Evolutionary conservation across 2,888 invertebrate genomes (phyloP), one percentile per base, ranked within the genome.

Genomic region (Adelphocoris suturalis): DNA sequence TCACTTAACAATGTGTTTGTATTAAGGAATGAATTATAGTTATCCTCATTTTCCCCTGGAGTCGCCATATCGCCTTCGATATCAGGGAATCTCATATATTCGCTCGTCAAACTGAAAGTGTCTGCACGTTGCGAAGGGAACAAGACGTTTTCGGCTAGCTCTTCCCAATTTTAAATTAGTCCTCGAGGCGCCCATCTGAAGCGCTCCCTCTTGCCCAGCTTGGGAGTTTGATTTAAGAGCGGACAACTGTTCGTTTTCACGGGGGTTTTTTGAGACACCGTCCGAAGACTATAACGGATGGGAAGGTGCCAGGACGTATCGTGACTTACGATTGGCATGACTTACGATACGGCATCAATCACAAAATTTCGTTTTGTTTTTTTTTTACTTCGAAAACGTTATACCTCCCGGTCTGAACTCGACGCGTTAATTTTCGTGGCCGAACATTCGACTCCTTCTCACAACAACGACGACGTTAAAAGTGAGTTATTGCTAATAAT

Each of bases 311-410:
- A 52, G 52, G 27, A 47, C 82, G 19, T 82, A 47, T 82, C 82
- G 82, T 82, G 82, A 82, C 82, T 82, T 82, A 82, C 82, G 82
- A 82, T 82, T 82, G 82, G 82, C 82, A 82, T 82, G 82, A 82
- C 52, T 82, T 82, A 82, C 82, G 52, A 82, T 27, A 7, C 82
- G 48, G 52, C 82, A 82, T 82, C 82, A 82, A 82, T 82, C 82
- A 82, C 68, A 68, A 23, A 82, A 82, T 52, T 19, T 78, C 46
- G 47, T 78, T 78, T 78, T 46, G 37, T 46, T 37, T 37, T 78
- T 46, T 78, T 46, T 46, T 46, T 46, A 46, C 37, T 78, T 46
- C 78, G 16, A 16, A 78, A 47, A 78, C 78, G 37, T 46, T 19
- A 75, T 28, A 46, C 37, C 46, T 47, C 47, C 37, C 78, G 46